These are phyloP conservation scores for Drosophila ezoana DNA, from an alignment of 2,888 invertebrate genomes.

Conservation along the genomic window DNA sequence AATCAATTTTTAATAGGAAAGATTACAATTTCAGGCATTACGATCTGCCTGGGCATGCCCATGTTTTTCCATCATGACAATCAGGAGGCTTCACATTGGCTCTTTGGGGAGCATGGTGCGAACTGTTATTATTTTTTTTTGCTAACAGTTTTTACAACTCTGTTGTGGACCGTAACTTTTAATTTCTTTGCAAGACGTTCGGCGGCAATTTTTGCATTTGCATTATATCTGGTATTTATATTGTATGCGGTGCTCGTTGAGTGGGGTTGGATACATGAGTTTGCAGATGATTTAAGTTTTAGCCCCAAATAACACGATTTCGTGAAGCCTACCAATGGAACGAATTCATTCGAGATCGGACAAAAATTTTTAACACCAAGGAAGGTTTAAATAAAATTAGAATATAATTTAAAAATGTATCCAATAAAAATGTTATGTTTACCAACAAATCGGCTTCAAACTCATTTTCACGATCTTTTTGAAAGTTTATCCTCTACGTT, in stretches of 20 bases:
- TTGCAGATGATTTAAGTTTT: background rate
- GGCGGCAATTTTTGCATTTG: constrained; percentile 35
- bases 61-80: constrained; percentile 10
- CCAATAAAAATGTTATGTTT: no score
- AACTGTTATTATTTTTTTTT: constrained; percentile 45
- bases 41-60: constrained; percentile 36
- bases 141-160: constrained; percentile 12
- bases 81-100: constrained; percentile 15
- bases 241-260: constrained; percentile 32
- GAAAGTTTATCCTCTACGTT: no score
- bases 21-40: constrained; percentile 27
- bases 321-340: no score
- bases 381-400: no score
- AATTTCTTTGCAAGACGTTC: constrained; percentile 56
- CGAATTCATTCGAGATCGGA: no score
- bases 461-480: no score
- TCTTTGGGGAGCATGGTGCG: constrained; percentile 40
- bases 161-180: constrained; percentile 39
- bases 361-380: no score
- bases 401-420: no score
- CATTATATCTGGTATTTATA: constrained; percentile 28
- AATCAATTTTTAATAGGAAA: background rate
- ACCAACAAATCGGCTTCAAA: no score
- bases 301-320: background rate
- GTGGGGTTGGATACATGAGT: constrained; percentile 28